A percentile compares a stretch with the other conserved stretches of the same genome.
Evolutionary conservation across 2,888 invertebrate genomes (phyloP).

Genomic region (Trisateles emortualis): DNA sequence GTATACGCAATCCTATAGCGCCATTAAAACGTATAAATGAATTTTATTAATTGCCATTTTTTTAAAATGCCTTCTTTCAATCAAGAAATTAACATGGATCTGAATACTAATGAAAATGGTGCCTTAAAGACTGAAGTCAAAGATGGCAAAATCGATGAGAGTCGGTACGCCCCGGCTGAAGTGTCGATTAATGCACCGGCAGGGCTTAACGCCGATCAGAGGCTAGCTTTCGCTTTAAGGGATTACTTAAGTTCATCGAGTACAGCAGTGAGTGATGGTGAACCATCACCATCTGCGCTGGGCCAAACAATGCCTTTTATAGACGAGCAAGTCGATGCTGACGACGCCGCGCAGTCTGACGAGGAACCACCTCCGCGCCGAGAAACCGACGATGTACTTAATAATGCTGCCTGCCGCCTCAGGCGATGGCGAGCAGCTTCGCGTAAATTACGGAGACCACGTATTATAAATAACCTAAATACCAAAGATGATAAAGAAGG

Average conservation of each 20-base stretch:
- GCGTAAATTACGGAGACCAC: constrained; percentile 79
- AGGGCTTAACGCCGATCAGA: constrained; percentile 70
- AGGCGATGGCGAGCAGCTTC: constrained; percentile 83
- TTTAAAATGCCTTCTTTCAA: constrained; percentile 78
- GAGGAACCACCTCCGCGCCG: constrained; percentile 66
- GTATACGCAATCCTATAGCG: constrained; percentile 17
- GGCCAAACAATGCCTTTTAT: constrained; percentile 72
- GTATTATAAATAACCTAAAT: constrained; percentile 81
- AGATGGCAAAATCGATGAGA: constrained; percentile 59
- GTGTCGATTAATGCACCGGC: constrained; percentile 59
- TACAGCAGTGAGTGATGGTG: constrained; percentile 53
- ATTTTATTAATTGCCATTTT: constrained; percentile 49
- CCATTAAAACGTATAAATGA: constrained; percentile 42
- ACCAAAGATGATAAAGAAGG: constrained; percentile 65
- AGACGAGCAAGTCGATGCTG: constrained; percentile 69
- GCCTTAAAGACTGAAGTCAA: constrained; percentile 63
- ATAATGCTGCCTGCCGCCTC: constrained; percentile 81
- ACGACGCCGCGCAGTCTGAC: constrained; percentile 65
- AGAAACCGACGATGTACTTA: constrained; percentile 74
- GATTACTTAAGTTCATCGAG: constrained; percentile 71
- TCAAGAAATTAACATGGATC: constrained; percentile 77
- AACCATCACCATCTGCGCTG: constrained; percentile 62
- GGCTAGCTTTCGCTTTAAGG: constrained; percentile 72
- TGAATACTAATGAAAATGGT: constrained; percentile 72
- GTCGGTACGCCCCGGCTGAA: constrained; percentile 57